Evolutionary conservation across 2,113 vertebrate genomes (phyloP), one percentile per base, ranked within the genome.

Genomic region (Geococcyx californianus): DNA sequence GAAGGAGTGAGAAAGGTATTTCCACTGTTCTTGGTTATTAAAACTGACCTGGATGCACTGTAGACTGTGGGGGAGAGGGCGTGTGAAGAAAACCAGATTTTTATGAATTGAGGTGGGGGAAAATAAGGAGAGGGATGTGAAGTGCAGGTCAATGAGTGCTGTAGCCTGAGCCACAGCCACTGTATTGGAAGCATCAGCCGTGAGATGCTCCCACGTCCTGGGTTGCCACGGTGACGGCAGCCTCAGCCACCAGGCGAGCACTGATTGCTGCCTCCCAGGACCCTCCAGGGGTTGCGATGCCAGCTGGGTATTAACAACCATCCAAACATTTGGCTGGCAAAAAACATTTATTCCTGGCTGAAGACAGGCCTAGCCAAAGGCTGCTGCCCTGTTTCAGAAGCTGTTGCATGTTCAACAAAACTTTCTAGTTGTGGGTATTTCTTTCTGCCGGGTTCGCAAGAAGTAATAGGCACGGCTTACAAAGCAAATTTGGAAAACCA

Each of bases 161-260:
- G 13, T 74, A 88, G 84, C 52, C 49, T 14, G 31, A 85, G 94
- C 76, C 23, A 25, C 7, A 5, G 64, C 89, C 28, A 15, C 95
- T 5, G 83, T 81, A 64, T 72, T 93, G 92, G 40, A 94, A 75
- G 86, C 63, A 87, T 89, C 86, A 80, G 87, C 93, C 4, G 20
- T 47, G 60, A 82, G 62, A 84, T 95, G 94, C 89, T 89, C 95
- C 85, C 26, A 6, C 90, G 97, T 98, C 59, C 97, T 23, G 31
- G 26, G 98, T 98, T 98, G 96, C 98, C 97, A 97, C 97, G 94
- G 98, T 33, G n/a, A 98, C 74, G 66, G 95, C 29, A 4, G 74
- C 96, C 66, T 13, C 82, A 45, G 95, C 96, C 68, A 16, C 85
- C 40, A 95, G 96, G 92, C 15, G 90, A 97, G 97, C 96, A 96